Percentiles rank a stretch among this genome's conserved stretches.
These are phyloP conservation scores for Microhierax caerulescens DNA, from an alignment of 2,797 vertebrate species.

Conservation along the genomic window DNA sequence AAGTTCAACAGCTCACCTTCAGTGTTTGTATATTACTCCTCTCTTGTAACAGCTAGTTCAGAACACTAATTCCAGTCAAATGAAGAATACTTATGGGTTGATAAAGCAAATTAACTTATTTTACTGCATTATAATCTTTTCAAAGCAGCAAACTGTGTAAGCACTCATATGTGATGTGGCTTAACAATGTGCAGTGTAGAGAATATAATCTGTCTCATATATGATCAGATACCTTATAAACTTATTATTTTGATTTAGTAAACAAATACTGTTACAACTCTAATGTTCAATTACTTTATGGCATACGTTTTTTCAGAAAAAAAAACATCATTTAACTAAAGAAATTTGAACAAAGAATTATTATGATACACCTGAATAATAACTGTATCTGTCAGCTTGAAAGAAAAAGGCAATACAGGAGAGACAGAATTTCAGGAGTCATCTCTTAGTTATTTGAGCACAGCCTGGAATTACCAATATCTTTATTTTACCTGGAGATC, in stretches of 20 bases:
- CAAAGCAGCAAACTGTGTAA: neutral
- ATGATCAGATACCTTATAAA: neutral
- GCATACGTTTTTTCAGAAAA: neutral
- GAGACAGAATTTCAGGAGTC: neutral
- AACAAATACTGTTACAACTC: neutral
- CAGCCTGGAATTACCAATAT: neutral
- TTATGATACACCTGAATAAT: neutral
- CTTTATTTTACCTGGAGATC: slow-evolving; percentile 88
- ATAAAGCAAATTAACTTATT: neutral
- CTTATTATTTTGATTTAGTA: neutral
- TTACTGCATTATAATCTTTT: neutral
- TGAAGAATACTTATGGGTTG: neutral
- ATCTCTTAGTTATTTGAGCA: neutral
- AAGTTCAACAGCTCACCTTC: neutral
- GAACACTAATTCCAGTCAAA: neutral
- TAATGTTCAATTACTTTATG: neutral
- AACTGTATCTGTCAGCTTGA: neutral
- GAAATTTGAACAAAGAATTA: neutral
- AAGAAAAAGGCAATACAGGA: neutral
- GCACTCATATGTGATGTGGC: fast-evolving
- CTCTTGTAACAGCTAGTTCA: neutral
- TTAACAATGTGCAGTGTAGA: neutral
- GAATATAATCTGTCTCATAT: neutral
- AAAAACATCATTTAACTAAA: neutral
- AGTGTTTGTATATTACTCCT: neutral